These are phyloP conservation scores for Indri indri DNA, from an alignment of 2,113 vertebrate genomes.

Conservation along the genomic window DNA sequence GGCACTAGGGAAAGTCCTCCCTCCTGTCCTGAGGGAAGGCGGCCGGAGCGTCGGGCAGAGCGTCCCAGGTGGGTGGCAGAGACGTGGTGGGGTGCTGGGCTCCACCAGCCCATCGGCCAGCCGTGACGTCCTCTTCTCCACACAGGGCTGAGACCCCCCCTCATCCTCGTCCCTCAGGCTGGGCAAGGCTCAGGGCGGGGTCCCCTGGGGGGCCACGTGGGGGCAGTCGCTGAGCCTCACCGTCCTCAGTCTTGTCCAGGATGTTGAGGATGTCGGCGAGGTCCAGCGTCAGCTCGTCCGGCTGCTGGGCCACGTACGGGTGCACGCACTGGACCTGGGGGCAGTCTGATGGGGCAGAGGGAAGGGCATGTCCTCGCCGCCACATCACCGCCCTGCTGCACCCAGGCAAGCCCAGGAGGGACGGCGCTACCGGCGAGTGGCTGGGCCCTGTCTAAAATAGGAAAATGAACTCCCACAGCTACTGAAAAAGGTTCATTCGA, in stretches of 20 bases:
- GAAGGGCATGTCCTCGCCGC: accelerated
- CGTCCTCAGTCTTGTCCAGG: slow-evolving; percentile 93
- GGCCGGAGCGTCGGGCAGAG: background rate
- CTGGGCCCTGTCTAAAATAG: background rate
- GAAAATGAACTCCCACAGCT: accelerated
- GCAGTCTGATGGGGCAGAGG: slow-evolving; percentile 85
- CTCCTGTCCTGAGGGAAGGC: background rate
- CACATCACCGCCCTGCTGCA: accelerated
- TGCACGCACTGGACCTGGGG: slow-evolving; percentile 98
- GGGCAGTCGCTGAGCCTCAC: slow-evolving; percentile 72
- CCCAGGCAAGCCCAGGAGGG: background rate
- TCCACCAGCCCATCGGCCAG: background rate
- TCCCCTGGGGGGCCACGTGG: background rate
- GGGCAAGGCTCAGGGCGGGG: background rate
- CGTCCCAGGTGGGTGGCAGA: background rate
- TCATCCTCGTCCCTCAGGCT: background rate
- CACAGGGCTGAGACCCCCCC: accelerated
- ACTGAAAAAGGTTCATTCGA: background rate
- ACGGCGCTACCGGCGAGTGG: background rate
- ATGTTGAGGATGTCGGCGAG: slow-evolving; percentile 95
- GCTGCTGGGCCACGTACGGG: slow-evolving; percentile 94
- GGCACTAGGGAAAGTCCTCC: background rate
- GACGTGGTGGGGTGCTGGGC: accelerated
- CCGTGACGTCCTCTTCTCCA: background rate
- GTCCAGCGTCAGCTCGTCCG: slow-evolving; percentile 95